Evolutionary conservation across 2,888 invertebrate genomes (phyloP), one percentile per base, ranked within the genome.

Genomic region (Leptopilina myrica): DNA sequence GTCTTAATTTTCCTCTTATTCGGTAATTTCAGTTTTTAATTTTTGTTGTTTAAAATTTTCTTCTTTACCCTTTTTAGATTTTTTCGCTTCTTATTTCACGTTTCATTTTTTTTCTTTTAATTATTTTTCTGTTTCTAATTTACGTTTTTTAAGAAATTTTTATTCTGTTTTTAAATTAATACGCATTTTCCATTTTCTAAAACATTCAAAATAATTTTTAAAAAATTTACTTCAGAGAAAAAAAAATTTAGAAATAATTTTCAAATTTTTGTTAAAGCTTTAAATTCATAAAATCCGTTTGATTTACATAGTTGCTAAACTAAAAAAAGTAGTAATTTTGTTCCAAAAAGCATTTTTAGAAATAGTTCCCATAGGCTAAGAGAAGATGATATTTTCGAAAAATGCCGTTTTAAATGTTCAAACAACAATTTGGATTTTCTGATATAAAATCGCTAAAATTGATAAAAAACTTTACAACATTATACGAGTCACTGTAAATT

Each of bases 311-410:
- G 62, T 8, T 20, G 20, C 20, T 62, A 62, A 62, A 56, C 56
- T 73, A 33, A n/a, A 56, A 15, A 43, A 53, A 33, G 8, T 73
- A 73, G 40, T n/a, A n/a, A 56, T 11, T 26, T 12, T 53, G 53
- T 73, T 73, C 73, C 33, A 56, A 40, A 5, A 56, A 56, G 56
- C 73, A 40, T 73, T 56, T 73, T 14, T 56, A 56, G 56, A 33
- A 15, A n/a, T 73, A 73, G 56, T 56, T 56, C 5, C 8, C 8
- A 49, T 69, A 69, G 33, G 6, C 33, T 69, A 69, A 69, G 33
- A 14, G 49, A 14, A 26, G 14, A 14, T 4, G 53, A 4, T 43
- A 8, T 14, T 53, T 8, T 20, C n/a, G 15, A n/a, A 15, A 56
- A 69, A 4, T 26, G 12, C 14, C 11, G 4, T 67, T 46, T 26